phyloP scores from a whole-genome alignment of 2,113 vertebrate species.

The Rhizomys pruinosus region DNA sequence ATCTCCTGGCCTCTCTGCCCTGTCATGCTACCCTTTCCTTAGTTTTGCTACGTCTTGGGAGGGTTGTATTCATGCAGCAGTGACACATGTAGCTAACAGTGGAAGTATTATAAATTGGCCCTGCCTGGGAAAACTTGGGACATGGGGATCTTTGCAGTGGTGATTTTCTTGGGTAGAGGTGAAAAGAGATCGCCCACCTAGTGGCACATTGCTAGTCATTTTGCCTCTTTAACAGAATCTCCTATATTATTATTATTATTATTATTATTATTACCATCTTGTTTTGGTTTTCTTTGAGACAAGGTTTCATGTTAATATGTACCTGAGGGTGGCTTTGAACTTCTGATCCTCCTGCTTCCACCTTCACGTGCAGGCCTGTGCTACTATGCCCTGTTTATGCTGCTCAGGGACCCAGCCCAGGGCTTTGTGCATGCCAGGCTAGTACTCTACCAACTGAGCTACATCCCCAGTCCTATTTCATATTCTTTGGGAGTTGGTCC shows the following conservation, averaged over 20 bases:
- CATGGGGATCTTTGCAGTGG: background rate
- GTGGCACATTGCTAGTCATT: background rate
- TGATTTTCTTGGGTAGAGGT: background rate
- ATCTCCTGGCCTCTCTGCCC: no score
- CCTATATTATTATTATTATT: no score
- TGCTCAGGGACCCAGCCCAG: background rate
- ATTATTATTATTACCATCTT: background rate
- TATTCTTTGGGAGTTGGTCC: background rate
- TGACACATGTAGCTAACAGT: background rate
- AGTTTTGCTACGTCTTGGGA: background rate
- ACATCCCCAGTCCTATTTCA: background rate
- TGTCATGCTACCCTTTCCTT: background rate
- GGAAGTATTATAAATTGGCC: rapidly evolving
- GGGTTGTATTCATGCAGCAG: background rate
- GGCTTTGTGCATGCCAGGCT: background rate
- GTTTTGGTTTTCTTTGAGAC: background rate
- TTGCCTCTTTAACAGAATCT: background rate
- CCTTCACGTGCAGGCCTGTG: background rate
- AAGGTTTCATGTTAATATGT: background rate
- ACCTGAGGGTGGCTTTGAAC: background rate
- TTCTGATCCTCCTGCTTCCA: background rate
- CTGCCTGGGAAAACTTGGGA: background rate
- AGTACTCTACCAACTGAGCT: background rate
- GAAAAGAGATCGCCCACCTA: rapidly evolving
- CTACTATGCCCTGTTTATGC: rapidly evolving